Conservation (phyloP, 2,888 invertebrate genomes). For the Patella depressa region DNA sequence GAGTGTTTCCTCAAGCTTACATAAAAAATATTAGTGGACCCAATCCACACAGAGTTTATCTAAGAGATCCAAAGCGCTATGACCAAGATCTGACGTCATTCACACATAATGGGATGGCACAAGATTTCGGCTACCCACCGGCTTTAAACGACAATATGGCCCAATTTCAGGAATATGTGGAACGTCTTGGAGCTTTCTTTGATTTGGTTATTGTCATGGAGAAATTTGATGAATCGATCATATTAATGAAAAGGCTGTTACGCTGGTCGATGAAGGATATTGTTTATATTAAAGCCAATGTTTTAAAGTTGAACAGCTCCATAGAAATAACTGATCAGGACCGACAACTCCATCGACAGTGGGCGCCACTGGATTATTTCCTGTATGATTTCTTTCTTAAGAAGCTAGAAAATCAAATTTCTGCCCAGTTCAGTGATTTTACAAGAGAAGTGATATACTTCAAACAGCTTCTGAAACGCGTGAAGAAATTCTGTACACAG, state of each 20-base stretch:
- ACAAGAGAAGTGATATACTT: background rate
- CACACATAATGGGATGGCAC: background rate
- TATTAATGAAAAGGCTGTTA: constrained; percentile 43
- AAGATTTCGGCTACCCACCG: constrained; percentile 32
- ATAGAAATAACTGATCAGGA: background rate
- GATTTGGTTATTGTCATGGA: constrained; percentile 46
- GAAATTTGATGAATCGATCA: constrained; percentile 47
- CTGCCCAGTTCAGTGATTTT: background rate
- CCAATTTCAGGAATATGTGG: constrained; percentile 32
- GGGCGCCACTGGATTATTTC: background rate
- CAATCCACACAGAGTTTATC: background rate
- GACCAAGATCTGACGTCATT: background rate
- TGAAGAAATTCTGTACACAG: background rate
- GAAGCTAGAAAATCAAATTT: background rate
- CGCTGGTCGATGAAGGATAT: constrained; percentile 45
- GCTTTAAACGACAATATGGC: constrained; percentile 25
- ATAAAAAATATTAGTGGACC: background rate
- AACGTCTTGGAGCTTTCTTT: constrained; percentile 43
- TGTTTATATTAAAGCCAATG: constrained; percentile 33
- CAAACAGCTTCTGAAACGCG: background rate
- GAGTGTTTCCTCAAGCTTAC: background rate
- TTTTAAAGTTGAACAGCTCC: constrained; percentile 21
- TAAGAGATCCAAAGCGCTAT: background rate
- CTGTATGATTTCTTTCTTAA: background rate
- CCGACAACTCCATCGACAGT: background rate